phyloP scores from a whole-genome alignment of 2,797 vertebrate genomes.

The Megalops cyprinoides region DNA sequence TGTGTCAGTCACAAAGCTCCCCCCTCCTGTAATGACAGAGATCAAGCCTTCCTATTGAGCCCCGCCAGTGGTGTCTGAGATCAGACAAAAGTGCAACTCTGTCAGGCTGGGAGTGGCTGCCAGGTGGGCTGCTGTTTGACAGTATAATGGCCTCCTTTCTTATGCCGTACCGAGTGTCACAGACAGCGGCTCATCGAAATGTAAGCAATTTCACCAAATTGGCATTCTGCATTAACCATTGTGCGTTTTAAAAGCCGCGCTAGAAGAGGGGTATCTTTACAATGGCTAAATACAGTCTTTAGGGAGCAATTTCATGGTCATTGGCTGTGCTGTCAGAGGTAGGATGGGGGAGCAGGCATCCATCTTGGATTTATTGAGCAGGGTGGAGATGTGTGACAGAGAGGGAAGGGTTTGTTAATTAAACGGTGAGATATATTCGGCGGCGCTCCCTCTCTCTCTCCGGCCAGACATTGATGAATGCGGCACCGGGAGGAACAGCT shows the following conservation, averaged over 20 bases:
- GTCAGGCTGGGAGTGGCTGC: background rate
- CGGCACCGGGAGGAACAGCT: conserved; percentile 89
- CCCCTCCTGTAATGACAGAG: background rate
- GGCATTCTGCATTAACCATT: background rate
- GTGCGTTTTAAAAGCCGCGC: background rate
- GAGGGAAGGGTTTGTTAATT: no score
- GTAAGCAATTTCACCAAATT: background rate
- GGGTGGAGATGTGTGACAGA: no score
- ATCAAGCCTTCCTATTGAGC: background rate
- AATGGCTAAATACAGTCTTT: background rate
- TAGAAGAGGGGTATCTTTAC: background rate
- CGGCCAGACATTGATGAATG: conserved; percentile 98
- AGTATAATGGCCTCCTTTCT: background rate
- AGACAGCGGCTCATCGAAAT: background rate
- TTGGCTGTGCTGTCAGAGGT: no score
- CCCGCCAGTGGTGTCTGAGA: background rate
- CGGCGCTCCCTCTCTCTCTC: background rate
- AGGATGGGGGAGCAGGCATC: no score
- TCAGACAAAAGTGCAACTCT: background rate
- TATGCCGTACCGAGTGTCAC: background rate
- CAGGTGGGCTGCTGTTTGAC: background rate
- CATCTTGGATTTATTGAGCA: no score
- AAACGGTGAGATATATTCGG: background rate
- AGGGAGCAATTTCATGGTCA: background rate
- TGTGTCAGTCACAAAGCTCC: background rate